These are phyloP conservation scores for Parnassius mnemosyne DNA, from an alignment of 2,888 invertebrate genomes.

Conservation along the genomic window DNA sequence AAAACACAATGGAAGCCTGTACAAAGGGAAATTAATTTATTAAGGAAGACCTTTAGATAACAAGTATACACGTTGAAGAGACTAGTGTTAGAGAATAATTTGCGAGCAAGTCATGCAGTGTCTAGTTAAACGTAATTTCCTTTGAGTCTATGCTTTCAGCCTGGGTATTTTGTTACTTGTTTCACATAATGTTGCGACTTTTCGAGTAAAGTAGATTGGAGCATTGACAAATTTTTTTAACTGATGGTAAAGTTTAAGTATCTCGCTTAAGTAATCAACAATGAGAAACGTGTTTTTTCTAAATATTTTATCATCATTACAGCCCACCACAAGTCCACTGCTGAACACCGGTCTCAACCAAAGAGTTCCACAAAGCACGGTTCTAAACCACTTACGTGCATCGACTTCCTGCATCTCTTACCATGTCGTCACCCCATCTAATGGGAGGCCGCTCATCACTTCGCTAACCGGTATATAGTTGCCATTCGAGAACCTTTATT, in stretches of 20 bases:
- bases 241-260: constrained; percentile 18
- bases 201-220: constrained; percentile 14
- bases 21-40: constrained; percentile 26
- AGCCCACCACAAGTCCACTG: too few species aligned
- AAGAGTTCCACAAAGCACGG: too few species aligned
- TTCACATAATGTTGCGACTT: constrained; percentile 14
- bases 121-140: constrained; percentile 40
- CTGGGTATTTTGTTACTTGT: constrained; percentile 18
- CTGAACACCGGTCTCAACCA: too few species aligned
- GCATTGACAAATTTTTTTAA: constrained; percentile 12
- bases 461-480: too few species aligned
- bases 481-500: too few species aligned
- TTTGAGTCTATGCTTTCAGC: constrained; percentile 30
- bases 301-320: too few species aligned
- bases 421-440: too few species aligned
- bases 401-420: too few species aligned
- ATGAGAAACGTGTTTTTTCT: background rate
- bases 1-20: constrained; percentile 29
- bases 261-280: background rate
- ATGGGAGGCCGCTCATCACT: too few species aligned
- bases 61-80: constrained; percentile 38
- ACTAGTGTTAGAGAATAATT: constrained; percentile 35
- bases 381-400: too few species aligned
- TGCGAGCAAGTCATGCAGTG: constrained; percentile 39
- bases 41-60: constrained; percentile 37